A percentile compares a stretch with the other conserved stretches of the same genome.
These are phyloP conservation scores for Prietella phreatophila DNA, from an alignment of 2,113 vertebrate species.

Conservation along the genomic window DNA sequence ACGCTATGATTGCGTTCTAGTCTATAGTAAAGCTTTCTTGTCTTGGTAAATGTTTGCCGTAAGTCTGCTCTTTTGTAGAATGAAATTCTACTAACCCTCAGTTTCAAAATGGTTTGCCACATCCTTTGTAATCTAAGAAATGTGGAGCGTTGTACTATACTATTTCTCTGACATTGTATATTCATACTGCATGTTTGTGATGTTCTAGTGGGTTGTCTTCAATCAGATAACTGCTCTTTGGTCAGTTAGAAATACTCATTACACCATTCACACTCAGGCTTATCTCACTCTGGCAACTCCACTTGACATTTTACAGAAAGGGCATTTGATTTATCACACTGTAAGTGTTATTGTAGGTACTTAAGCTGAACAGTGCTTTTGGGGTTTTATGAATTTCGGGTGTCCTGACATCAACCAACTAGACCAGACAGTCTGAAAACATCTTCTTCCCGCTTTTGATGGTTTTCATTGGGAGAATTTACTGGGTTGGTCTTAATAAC, in stretches of 20 bases:
- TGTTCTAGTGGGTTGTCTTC: background rate
- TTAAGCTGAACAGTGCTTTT: background rate
- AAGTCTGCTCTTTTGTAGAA: background rate
- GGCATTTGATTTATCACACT: background rate
- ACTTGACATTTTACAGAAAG: slow-evolving; percentile 25
- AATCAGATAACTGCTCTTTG: background rate
- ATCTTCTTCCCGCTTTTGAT: background rate
- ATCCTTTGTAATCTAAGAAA: slow-evolving; percentile 1
- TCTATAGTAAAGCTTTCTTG: background rate
- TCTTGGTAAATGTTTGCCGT: background rate
- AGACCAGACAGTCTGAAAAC: background rate
- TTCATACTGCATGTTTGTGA: background rate
- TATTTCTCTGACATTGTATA: background rate
- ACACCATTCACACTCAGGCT: background rate
- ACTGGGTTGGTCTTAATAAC: background rate
- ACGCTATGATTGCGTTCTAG: background rate
- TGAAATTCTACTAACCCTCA: background rate
- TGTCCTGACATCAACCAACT: background rate
- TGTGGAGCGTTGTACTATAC: background rate
- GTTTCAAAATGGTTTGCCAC: slow-evolving; percentile 1
- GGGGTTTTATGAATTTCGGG: background rate
- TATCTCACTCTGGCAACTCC: background rate
- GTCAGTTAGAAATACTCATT: background rate
- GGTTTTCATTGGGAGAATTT: background rate
- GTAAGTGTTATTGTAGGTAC: background rate